Percentiles rank a stretch among this genome's conserved stretches.
These are phyloP conservation scores for Perca fluviatilis DNA, from an alignment of 2,113 vertebrate genomes.

Conservation along the genomic window DNA sequence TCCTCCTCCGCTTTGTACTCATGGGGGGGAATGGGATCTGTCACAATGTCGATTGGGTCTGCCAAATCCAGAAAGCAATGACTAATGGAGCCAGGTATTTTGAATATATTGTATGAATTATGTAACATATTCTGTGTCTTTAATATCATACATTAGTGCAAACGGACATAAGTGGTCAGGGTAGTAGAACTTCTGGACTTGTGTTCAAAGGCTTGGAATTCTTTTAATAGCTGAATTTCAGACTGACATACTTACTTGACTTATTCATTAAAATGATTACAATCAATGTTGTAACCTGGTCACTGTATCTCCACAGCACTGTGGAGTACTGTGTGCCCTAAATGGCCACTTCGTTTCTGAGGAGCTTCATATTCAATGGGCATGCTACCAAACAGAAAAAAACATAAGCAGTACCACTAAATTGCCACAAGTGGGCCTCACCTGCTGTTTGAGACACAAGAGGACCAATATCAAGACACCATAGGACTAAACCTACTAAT, in stretches of 20 bases:
- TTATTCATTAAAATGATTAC: slow-evolving; percentile 38
- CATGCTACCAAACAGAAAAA: slow-evolving; percentile 8
- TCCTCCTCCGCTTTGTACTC: slow-evolving; percentile 98
- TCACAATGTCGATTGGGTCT: slow-evolving; percentile 98
- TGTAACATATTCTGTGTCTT: not conserved
- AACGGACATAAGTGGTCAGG: not conserved
- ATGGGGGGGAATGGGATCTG: slow-evolving; percentile 91
- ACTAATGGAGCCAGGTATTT: slow-evolving; percentile 9
- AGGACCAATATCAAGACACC: not conserved
- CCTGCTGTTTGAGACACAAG: slow-evolving; percentile 10
- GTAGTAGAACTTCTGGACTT: slow-evolving; percentile 13
- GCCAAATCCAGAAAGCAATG: slow-evolving; percentile 40
- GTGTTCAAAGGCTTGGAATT: slow-evolving; percentile 23
- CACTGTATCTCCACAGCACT: not conserved
- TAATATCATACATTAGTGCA: not conserved
- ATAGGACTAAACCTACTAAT: not conserved
- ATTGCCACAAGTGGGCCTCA: slow-evolving; percentile 68
- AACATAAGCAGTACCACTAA: slow-evolving; percentile 43
- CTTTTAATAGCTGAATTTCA: slow-evolving; percentile 14
- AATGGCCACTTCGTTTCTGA: slow-evolving; percentile 7
- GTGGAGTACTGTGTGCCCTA: slow-evolving; percentile 4
- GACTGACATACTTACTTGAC: not conserved
- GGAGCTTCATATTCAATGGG: slow-evolving; percentile 22
- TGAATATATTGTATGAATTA: not conserved
- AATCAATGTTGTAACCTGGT: slow-evolving; percentile 37